Evolutionary conservation across 2,797 vertebrate species (phyloP).

Genomic region (Avahi laniger): DNA sequence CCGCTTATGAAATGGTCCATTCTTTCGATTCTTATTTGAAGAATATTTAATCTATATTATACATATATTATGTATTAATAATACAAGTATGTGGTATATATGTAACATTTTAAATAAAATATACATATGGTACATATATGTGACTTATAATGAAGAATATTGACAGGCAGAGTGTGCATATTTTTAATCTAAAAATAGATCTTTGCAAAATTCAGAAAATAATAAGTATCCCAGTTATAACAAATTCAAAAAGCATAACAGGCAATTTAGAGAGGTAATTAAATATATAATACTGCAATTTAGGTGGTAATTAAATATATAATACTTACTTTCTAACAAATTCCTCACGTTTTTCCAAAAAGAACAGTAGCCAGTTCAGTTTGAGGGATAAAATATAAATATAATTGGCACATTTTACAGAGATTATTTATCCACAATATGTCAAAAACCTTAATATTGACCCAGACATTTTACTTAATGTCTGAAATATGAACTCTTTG

Average conservation of each 20-base stretch:
- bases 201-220: neutral
- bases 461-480: neutral
- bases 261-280: neutral
- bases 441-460: neutral
- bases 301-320: neutral
- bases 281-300: neutral
- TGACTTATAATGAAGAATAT: neutral
- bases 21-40: neutral
- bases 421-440: neutral
- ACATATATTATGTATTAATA: neutral
- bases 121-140: neutral
- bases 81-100: neutral
- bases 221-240: neutral
- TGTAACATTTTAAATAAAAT: slow-evolving; percentile 1
- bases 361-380: neutral
- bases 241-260: neutral
- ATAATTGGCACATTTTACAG: neutral
- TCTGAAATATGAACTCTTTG: neutral
- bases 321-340: neutral
- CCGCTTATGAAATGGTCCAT: neutral
- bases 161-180: neutral
- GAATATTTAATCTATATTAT: neutral
- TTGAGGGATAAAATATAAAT: neutral
- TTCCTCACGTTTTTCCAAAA: neutral
- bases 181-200: slow-evolving; percentile 1